These are phyloP conservation scores for Torymus aiolomorphi DNA, from an alignment of 2,888 invertebrate genomes.

Conservation along the genomic window DNA sequence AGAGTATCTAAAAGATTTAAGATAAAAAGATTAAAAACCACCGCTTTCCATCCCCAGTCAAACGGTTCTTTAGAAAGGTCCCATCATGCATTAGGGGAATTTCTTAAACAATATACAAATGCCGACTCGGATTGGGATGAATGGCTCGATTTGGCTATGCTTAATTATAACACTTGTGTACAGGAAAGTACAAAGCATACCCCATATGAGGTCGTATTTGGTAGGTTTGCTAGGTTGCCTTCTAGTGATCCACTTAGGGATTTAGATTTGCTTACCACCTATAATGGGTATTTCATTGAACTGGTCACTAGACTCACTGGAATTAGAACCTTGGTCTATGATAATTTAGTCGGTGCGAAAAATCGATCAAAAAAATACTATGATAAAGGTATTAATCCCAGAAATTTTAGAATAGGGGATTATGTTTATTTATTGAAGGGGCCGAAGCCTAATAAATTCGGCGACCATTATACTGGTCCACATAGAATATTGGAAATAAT, in stretches of 20 bases:
- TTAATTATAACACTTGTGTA: constrained; percentile 54
- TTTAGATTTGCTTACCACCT: background rate
- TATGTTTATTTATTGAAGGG: background rate
- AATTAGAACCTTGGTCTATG: background rate
- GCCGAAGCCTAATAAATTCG: background rate
- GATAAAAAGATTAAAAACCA: too few species aligned
- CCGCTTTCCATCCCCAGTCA: too few species aligned
- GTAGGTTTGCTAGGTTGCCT: constrained; percentile 40
- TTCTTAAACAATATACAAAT: too few species aligned
- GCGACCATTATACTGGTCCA: background rate
- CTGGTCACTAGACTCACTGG: background rate
- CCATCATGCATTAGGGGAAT: too few species aligned
- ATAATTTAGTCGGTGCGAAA: background rate
- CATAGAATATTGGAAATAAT: background rate
- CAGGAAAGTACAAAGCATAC: constrained; percentile 54
- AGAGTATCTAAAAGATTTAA: constrained; percentile 53
- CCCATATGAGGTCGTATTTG: constrained; percentile 56
- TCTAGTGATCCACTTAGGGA: constrained; percentile 14
- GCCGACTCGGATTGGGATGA: constrained; percentile 58
- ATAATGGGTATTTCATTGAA: background rate
- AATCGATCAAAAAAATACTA: constrained; percentile 10
- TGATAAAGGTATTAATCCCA: background rate
- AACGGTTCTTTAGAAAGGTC: too few species aligned
- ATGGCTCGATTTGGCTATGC: constrained; percentile 57
- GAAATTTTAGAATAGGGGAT: background rate